These are phyloP conservation scores for Emydura subglobosa DNA, from an alignment of 2,113 vertebrate genomes.

Conservation along the genomic window DNA sequence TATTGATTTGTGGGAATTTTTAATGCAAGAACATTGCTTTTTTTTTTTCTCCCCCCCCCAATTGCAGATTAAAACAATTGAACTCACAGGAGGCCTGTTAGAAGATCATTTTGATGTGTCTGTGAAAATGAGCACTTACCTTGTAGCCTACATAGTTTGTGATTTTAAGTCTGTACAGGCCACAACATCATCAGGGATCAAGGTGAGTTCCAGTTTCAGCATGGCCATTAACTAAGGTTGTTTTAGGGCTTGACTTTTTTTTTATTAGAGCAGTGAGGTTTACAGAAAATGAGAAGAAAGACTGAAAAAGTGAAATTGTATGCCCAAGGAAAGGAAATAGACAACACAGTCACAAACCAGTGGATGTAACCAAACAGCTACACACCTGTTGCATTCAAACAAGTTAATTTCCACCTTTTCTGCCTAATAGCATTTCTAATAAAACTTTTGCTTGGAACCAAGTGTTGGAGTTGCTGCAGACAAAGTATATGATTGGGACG, in stretches of 20 bases:
- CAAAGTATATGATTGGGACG: not conserved
- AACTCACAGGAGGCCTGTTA: constrained; percentile 41
- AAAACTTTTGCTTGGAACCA: not conserved
- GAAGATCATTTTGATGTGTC: constrained; percentile 60
- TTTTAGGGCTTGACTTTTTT: not conserved
- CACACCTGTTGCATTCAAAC: not conserved
- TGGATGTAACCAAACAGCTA: not conserved
- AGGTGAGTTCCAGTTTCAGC: constrained; percentile 35
- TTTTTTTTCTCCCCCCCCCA: not conserved
- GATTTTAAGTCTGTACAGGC: constrained; percentile 51
- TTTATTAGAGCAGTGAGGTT: not conserved
- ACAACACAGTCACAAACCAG: not conserved
- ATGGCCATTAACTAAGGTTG: not conserved
- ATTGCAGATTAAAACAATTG: constrained; percentile 31
- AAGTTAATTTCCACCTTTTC: not conserved
- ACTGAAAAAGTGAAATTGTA: not conserved
- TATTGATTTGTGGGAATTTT: not conserved
- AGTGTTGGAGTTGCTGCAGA: not conserved
- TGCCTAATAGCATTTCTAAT: not conserved
- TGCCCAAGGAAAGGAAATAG: not conserved
- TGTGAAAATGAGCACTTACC: constrained; percentile 56
- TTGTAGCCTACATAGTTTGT: constrained; percentile 52
- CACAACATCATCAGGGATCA: constrained; percentile 29
- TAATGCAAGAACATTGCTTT: not conserved
- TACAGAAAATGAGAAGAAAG: not conserved